Evolutionary conservation across 1,140 invertebrate species (phyloP).

Genomic region (Magallana angulata): DNA sequence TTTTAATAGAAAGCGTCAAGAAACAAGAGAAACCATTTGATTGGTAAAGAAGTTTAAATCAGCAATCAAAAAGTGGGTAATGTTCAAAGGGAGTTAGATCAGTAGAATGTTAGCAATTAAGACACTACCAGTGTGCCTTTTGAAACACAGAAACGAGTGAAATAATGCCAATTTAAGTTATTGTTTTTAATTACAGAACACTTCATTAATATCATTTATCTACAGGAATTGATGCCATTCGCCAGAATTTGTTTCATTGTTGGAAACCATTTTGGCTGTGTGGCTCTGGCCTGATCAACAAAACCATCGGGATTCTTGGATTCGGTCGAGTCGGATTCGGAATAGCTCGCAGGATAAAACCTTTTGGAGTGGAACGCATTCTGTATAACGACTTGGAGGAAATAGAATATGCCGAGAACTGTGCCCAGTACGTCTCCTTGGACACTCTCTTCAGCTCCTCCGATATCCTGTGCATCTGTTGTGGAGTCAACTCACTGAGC

Average conservation of each 20-base stretch:
- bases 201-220: slow-evolving; percentile 14
- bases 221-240: slow-evolving; percentile 72
- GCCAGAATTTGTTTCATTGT: slow-evolving; percentile 77
- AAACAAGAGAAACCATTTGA: background rate
- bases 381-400: slow-evolving; percentile 86
- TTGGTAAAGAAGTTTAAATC: background rate
- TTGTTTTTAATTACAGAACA: no score
- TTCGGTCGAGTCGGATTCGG: slow-evolving; percentile 87
- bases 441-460: slow-evolving; percentile 70
- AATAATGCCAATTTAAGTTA: no score
- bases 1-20: background rate
- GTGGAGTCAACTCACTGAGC: slow-evolving; percentile 68
- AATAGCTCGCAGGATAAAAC: slow-evolving; percentile 85
- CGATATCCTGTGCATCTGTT: slow-evolving; percentile 76
- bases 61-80: no score
- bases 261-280: slow-evolving; percentile 95
- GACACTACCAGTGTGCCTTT: no score
- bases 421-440: slow-evolving; percentile 85
- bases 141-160: no score
- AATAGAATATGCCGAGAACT: slow-evolving; percentile 81
- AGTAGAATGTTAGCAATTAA: no score
- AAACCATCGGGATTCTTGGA: slow-evolving; percentile 92
- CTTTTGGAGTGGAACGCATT: slow-evolving; percentile 85
- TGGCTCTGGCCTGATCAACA: slow-evolving; percentile 87
- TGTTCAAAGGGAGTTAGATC: no score